These are phyloP conservation scores for Pontoporia blainvillei DNA, from an alignment of 2,113 vertebrate genomes.

Conservation along the genomic window DNA sequence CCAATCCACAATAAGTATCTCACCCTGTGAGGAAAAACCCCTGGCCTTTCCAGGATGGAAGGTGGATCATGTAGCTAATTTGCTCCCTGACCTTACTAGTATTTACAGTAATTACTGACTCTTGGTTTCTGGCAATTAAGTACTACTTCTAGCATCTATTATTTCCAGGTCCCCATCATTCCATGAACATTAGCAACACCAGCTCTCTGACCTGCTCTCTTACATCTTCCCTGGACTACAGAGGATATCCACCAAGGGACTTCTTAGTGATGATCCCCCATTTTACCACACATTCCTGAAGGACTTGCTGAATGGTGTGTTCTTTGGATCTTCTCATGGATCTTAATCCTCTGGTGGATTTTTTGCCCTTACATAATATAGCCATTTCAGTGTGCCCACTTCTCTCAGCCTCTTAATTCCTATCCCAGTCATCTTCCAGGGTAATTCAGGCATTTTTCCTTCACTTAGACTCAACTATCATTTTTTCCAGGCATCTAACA, in stretches of 20 bases:
- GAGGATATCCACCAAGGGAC: not conserved
- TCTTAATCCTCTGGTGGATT: not conserved
- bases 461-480: not conserved
- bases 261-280: not conserved
- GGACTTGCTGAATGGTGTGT: not conserved
- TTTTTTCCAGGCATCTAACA: not conserved
- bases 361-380: not conserved
- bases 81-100: not conserved
- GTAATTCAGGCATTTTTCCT: not conserved
- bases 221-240: not conserved
- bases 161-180: not conserved
- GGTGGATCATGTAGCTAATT: not conserved
- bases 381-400: not conserved
- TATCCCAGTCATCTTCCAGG: not conserved
- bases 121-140: not conserved
- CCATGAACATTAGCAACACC: not conserved
- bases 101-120: not conserved
- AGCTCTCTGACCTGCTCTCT: not conserved
- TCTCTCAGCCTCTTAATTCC: not conserved
- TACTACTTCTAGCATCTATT: not conserved
- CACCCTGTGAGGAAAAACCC: not conserved
- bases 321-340: not conserved
- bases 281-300: not conserved
- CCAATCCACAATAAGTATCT: not conserved
- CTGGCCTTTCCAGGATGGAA: not conserved